Conservation (phyloP, 2,797 vertebrate genomes). For the Rhinoraja longicauda region DNA sequence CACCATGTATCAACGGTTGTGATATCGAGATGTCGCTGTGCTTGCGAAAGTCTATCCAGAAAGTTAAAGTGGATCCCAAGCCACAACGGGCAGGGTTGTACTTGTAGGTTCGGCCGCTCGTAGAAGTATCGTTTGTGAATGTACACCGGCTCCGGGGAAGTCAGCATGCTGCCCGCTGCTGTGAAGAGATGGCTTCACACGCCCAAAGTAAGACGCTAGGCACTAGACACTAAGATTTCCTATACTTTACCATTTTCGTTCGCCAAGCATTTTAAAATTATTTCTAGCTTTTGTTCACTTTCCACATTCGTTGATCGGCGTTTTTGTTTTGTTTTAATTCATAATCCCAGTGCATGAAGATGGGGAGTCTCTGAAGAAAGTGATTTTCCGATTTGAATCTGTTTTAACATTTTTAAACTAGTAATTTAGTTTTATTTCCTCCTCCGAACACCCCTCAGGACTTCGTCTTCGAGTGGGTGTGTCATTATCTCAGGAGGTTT, state of each 20-base stretch:
- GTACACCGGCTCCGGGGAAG: background rate
- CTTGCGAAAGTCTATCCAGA: background rate
- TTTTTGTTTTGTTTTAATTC: background rate
- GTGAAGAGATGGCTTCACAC: slow-evolving; percentile 50
- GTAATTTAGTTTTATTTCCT: background rate
- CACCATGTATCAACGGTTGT: background rate
- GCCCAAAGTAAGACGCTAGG: slow-evolving; percentile 48
- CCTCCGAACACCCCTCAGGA: background rate
- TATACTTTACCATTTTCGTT: no score
- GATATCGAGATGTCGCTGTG: background rate
- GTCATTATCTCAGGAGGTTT: background rate
- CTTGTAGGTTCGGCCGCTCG: background rate
- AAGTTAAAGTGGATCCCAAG: background rate
- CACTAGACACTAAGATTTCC: background rate
- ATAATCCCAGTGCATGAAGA: background rate
- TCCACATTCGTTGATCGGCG: no score
- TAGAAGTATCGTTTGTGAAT: background rate
- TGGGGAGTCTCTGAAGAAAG: background rate
- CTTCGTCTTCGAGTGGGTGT: background rate
- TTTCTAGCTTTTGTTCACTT: background rate
- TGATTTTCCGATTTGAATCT: background rate
- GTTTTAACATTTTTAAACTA: background rate
- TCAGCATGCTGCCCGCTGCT: slow-evolving; percentile 46
- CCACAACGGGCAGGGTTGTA: background rate
- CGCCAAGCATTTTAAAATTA: background rate